These are phyloP conservation scores for Oenanthe melanoleuca DNA, from an alignment of 2,113 vertebrate genomes.

Conservation along the genomic window DNA sequence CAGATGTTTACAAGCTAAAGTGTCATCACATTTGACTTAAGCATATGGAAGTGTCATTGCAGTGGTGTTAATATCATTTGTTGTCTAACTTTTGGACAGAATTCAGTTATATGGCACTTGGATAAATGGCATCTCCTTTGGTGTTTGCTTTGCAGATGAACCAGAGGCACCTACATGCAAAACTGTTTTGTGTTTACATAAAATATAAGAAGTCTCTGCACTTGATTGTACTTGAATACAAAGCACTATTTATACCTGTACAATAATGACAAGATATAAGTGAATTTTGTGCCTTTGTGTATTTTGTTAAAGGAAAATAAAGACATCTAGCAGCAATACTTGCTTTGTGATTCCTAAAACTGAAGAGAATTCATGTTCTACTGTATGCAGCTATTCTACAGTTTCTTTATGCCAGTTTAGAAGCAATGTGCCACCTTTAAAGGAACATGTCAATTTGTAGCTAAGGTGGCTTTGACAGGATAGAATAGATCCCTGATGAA, in stretches of 20 bases:
- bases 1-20: slow-evolving; percentile 67
- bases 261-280: slow-evolving; percentile 70
- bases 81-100: slow-evolving; percentile 66
- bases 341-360: slow-evolving; percentile 41
- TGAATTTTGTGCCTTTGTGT: slow-evolving; percentile 77
- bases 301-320: slow-evolving; percentile 82
- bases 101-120: slow-evolving; percentile 58
- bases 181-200: slow-evolving; percentile 83
- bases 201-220: slow-evolving; percentile 77
- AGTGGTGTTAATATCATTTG: slow-evolving; percentile 53
- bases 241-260: slow-evolving; percentile 83
- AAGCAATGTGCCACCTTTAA: background rate
- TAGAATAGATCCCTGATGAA: background rate
- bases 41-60: slow-evolving; percentile 46
- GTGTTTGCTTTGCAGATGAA: slow-evolving; percentile 65
- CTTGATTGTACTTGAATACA: slow-evolving; percentile 84
- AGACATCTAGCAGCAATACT: slow-evolving; percentile 67
- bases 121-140: slow-evolving; percentile 66
- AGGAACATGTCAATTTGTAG: background rate
- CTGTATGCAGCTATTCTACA: background rate
- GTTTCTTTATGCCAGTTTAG: background rate
- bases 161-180: slow-evolving; percentile 68
- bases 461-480: background rate
- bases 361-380: background rate
- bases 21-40: slow-evolving; percentile 67